Evolutionary conservation across 2,113 vertebrate species (phyloP), one percentile per base, ranked within the genome.

Genomic region (Hassar affinis): DNA sequence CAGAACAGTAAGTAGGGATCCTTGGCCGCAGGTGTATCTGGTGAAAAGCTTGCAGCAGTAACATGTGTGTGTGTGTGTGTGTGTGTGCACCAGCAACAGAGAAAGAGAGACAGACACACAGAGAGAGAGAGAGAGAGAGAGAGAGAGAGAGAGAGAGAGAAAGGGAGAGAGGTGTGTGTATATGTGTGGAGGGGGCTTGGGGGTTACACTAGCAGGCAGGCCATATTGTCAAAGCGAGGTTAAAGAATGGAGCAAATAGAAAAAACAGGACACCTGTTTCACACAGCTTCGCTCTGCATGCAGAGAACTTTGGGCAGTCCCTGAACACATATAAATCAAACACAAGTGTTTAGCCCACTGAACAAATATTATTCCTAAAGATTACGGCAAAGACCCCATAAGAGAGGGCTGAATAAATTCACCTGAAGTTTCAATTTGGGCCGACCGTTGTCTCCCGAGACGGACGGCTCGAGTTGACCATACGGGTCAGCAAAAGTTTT

Each of bases 341-440:
- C 20, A 20, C 68, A 80, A 86, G 68, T 84, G 82, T 83, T 74
- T 82, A 82, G 56, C 74, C 52, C 62, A 76, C 22, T 74, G 85
- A 79, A 75, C 85, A 88, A 88, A 88, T 88, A 86, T 88, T 88
- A 88, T 86, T 86, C 33, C 85, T 64, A 47, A 79, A 88, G 85
- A 86, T 86, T 84, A 84, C 52, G 54, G 84, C 66, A 85, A 81
- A 84, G 79, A 51, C 72, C 72, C 49, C 80, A 82, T 25, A 75
- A 79, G 38, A 68, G 80, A 81, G 68, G 49, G n/a, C 71, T 76
- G 59, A 62, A 76, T 56, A 71, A 82, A 84, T 84, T 62, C 84
- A 81, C 54, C 78, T 82, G 74, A 84, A 86, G 62, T 79, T 74
- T 85, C 72, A 75, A 79, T 61, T 64, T 52, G 49, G 59, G 27